These are phyloP conservation scores for Vultur gryphus DNA, from an alignment of 2,797 vertebrate species.

Conservation along the genomic window DNA sequence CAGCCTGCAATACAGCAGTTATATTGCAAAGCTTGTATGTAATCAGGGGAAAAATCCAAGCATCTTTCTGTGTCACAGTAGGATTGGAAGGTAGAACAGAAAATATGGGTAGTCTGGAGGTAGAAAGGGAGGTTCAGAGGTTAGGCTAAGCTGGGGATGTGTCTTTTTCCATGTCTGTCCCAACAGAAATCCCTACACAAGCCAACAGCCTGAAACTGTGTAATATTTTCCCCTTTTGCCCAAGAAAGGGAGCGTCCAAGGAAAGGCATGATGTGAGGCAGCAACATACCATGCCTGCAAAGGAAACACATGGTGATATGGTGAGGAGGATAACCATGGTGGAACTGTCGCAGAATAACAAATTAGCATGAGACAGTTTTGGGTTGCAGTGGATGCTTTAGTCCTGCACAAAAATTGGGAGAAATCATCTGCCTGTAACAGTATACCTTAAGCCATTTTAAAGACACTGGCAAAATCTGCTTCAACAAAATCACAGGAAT, in stretches of 20 bases:
- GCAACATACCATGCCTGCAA: not conserved
- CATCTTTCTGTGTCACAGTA: slow-evolving; percentile 20
- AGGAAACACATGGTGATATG: not conserved
- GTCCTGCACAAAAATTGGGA: not conserved
- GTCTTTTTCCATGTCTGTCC: not conserved
- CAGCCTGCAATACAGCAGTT: slow-evolving; percentile 18
- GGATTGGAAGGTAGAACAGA: slow-evolving; percentile 1
- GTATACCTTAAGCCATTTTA: not conserved
- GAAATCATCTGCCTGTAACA: not conserved
- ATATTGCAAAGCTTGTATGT: slow-evolving; percentile 4
- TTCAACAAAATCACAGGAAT: not conserved
- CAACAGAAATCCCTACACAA: not conserved
- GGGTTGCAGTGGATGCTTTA: not conserved
- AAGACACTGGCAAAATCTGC: not conserved
- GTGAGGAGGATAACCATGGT: not conserved
- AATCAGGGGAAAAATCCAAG: slow-evolving; percentile 32
- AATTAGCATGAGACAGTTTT: not conserved
- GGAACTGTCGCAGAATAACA: not conserved
- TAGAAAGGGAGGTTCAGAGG: not conserved
- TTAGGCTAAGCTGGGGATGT: not conserved
- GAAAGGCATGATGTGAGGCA: not conserved
- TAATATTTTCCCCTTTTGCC: not conserved
- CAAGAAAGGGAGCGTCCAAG: not conserved
- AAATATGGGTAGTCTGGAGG: not conserved
- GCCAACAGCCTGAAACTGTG: not conserved